Base-by-base conservation (phyloP, 1,140 invertebrate genomes). In the Drosophila arizonae region DNA sequence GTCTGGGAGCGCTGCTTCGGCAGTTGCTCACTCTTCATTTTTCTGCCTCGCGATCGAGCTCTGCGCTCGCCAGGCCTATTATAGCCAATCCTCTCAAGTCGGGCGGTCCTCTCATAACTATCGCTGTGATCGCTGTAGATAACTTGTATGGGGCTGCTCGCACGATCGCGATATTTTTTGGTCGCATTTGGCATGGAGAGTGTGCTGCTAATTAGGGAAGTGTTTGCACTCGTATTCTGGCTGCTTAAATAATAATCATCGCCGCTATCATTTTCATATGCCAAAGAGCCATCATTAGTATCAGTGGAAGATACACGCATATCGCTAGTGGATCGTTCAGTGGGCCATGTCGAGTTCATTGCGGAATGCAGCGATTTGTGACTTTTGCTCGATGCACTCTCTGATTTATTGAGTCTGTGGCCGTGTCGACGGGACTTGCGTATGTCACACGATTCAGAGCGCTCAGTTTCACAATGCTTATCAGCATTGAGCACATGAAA, bases 81-180 rank as follows among this genome's bases (percentile, higher is more conserved):
- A 11, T 1, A 10, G 4, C n/a, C n/a, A 17, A 30, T 13, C 41
- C 13, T 10, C 6, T 36, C 15, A 6, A 15, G 0, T 11, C 3
- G 4, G 5, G 0, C 26, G 0, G 28, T 6, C 6, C 6, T 30
- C 6, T 6, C 50, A 28, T 3, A 28, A 17, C 11, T 13, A 43
- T 26, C 28, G 15, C 8, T 36, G 9, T 41, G 46, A 13, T 33
- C 54, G 48, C 41, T 6, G 39, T 11, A 68, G 36, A 63, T 71
- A 5, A 81, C 51, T 13, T 68, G 63, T 43, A 86, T 86, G 39
- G 81, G 81, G 55, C 82, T 87, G 55, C 74, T 79, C 24, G 57
- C 81, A 33, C 84, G 75, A 76, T 86, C 79, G 54, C 72, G 75
- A 76, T 71, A 86, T 11, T 33, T 73, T 52, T 71, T 86, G 2